Percentiles rank a stretch among this genome's conserved stretches.
Evolutionary conservation across 2,888 invertebrate species (phyloP).

Genomic region (Halictus quadricinctus): DNA sequence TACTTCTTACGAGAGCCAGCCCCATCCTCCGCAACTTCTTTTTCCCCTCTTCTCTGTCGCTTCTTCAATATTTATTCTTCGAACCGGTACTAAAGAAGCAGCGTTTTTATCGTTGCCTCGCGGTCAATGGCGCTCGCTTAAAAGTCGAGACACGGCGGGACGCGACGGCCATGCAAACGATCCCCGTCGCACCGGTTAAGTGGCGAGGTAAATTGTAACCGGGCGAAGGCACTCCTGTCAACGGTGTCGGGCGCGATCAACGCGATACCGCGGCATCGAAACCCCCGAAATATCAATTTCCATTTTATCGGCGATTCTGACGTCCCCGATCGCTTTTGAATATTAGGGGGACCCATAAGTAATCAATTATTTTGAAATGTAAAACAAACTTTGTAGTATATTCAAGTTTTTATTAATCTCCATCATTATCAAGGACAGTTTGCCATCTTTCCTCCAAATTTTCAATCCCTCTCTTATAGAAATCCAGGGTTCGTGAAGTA

Average conservation of each 20-base stretch:
- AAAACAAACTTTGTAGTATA: no score
- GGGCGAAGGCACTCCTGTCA: background rate
- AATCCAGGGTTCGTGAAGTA: no score
- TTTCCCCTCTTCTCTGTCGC: conserved; percentile 3
- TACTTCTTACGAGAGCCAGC: background rate
- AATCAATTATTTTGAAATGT: no score
- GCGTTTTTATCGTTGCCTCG: conserved; percentile 42
- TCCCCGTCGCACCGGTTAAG: conserved; percentile 22
- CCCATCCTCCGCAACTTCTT: background rate
- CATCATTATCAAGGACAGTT: no score
- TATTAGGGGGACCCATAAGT: no score
- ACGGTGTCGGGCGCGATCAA: background rate
- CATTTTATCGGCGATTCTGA: background rate
- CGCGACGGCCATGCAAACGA: conserved; percentile 27
- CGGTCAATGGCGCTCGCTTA: conserved; percentile 34
- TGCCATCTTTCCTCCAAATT: no score
- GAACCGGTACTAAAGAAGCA: conserved; percentile 24
- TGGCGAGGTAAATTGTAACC: conserved; percentile 30
- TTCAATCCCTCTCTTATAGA: no score
- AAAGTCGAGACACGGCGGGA: conserved; percentile 19
- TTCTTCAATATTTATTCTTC: conserved; percentile 56
- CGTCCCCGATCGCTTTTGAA: no score
- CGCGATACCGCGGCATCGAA: background rate
- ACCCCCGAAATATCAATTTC: background rate
- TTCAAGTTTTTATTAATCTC: no score